phyloP scores from a whole-genome alignment of 2,888 invertebrate genomes.

The Charanyca ferruginea region DNA sequence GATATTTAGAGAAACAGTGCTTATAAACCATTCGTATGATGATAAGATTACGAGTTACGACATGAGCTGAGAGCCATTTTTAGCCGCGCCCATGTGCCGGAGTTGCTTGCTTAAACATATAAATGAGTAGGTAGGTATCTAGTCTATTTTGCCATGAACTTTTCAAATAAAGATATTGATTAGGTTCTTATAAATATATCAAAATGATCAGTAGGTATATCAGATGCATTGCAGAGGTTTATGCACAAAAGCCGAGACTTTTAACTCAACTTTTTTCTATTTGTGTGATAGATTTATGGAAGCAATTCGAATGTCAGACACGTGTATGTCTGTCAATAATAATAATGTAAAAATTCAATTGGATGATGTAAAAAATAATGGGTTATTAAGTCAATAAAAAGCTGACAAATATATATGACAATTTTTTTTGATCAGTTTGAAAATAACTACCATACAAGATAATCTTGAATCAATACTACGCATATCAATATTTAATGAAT shows the following conservation, averaged over 20 bases:
- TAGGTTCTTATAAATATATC: conserved; percentile 8
- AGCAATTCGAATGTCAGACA: background rate
- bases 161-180: conserved; percentile 38
- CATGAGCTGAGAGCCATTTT: conserved; percentile 38
- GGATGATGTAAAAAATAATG: conserved; percentile 7
- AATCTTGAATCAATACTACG: conserved; percentile 15
- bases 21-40: conserved; percentile 43
- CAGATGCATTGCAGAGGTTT: background rate
- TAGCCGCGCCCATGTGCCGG: conserved; percentile 39
- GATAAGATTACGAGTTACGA: conserved; percentile 50
- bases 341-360: conserved; percentile 4
- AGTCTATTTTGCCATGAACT: conserved; percentile 56
- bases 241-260: background rate
- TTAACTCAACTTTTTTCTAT: background rate
- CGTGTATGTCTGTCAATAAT: background rate
- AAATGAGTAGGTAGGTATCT: conserved; percentile 28
- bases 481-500: conserved; percentile 16
- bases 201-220: background rate
- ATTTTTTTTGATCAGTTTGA: conserved; percentile 2
- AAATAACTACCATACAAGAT: conserved; percentile 1
- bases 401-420: background rate
- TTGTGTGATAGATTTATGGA: background rate
- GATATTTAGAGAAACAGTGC: conserved; percentile 40
- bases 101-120: conserved; percentile 35
- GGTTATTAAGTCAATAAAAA: conserved; percentile 21